Base-by-base conservation (phyloP, 2,113 vertebrate genomes). In the Acanthochromis polyacanthus region DNA sequence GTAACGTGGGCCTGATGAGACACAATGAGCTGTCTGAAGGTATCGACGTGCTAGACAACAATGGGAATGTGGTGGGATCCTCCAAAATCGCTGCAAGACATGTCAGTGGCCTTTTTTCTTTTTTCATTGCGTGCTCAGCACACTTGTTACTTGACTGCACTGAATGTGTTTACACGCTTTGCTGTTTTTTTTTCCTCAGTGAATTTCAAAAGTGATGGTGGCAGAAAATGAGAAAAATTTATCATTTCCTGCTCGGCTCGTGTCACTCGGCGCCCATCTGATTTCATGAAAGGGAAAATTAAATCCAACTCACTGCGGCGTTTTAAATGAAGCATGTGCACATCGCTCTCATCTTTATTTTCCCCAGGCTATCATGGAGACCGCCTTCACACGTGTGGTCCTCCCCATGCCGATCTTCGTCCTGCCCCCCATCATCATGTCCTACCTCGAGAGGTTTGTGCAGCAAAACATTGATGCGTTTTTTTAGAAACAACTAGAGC, bases 351-450 rank as follows among this genome's bases (percentile, higher is more conserved):
- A 11, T 78, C 8, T 69, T 62, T 36, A 9, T 36, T 84, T 63
- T 78, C 2, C 92, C 0, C 94, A 99, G 98, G 98, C 98, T 53
- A 96, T 99, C 87, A 93, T 95, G 76, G 98, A 99, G 93, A 99
- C 98, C 0, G 97, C 98, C 40, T 95, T 99, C 89, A 99, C 98
- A 1, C 93, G 97, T 67, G 97, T 99, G 92, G 96, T 98, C 75
- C 96, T 99, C 36, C 98, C 98, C 0, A 96, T 99, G 96, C 98
- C 98, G 16, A 98, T 99, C 89, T 97, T 99, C 91, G 97, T 99
- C 87, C 96, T 99, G 79, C 98, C 98, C 83, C 97, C 98, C 15
- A 95, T 99, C 88, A 95, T 99, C 91, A 99, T 99, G 97, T 97
- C 98, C 88, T 93, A 98, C 93, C 93, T 99, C 75, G 97, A 99